A percentile compares a stretch with the other conserved stretches of the same genome.
phyloP scores from a whole-genome alignment of 2,113 vertebrate species.

The Zosterops borbonicus region DNA sequence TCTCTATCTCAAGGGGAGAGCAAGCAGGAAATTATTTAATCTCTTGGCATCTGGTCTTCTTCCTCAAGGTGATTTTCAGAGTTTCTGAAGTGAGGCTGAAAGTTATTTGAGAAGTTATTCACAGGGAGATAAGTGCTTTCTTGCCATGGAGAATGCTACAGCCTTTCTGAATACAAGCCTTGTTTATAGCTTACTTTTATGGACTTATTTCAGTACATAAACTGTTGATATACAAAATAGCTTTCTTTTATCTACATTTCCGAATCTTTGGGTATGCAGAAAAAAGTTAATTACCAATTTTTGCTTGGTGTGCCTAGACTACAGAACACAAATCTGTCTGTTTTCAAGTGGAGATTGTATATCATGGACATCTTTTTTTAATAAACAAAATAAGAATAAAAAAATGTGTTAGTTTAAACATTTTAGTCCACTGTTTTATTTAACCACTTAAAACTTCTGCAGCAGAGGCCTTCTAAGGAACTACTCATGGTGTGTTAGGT shows the following conservation, averaged over 20 bases:
- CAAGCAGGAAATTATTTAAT: conserved; percentile 46
- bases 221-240: neutral
- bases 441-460: neutral
- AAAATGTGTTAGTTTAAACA: neutral
- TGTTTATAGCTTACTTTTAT: neutral
- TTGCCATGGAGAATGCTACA: neutral
- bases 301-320: neutral
- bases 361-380: neutral
- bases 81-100: conserved; percentile 23
- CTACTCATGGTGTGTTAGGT: neutral
- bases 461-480: neutral
- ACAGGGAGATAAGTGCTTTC: neutral
- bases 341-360: neutral
- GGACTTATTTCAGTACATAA: neutral
- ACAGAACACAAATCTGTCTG: neutral
- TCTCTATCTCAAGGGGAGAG: conserved; percentile 20
- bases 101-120: conserved; percentile 53
- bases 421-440: neutral
- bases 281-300: neutral
- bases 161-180: neutral
- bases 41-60: conserved; percentile 13
- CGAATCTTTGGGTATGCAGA: neutral
- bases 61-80: conserved; percentile 34
- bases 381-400: neutral
- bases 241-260: neutral